Evolutionary conservation across 1,140 invertebrate genomes (phyloP).

Genomic region (Hylaeus anthracinus): DNA sequence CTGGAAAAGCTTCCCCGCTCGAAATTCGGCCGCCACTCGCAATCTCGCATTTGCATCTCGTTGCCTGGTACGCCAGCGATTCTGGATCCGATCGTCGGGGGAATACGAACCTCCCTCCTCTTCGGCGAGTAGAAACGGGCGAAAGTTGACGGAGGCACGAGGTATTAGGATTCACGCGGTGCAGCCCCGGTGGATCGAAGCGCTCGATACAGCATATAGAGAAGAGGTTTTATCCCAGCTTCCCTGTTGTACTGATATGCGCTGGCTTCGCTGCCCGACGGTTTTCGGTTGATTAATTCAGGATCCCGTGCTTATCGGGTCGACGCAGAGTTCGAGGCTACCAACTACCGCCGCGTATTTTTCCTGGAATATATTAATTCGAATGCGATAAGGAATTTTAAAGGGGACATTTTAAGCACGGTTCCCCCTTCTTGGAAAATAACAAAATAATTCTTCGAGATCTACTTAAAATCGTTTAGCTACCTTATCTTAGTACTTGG

Average conservation of each 20-base stretch:
- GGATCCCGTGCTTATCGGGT: slow-evolving; percentile 1
- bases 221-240: neutral
- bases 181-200: neutral
- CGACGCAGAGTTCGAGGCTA: neutral
- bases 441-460: too few species aligned
- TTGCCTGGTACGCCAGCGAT: slow-evolving; percentile 17
- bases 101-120: slow-evolving; percentile 8
- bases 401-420: too few species aligned
- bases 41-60: slow-evolving; percentile 44
- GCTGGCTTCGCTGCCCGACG: neutral
- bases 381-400: neutral
- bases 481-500: too few species aligned
- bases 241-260: neutral
- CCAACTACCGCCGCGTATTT: neutral
- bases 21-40: slow-evolving; percentile 37
- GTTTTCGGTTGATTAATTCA: slow-evolving; percentile 14
- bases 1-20: slow-evolving; percentile 10
- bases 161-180: slow-evolving; percentile 13
- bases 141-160: slow-evolving; percentile 8
- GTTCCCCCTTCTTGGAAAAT: too few species aligned
- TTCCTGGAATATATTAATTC: neutral
- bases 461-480: too few species aligned
- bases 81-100: slow-evolving; percentile 15
- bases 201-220: neutral
- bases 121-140: neutral